Percentiles rank a stretch among this genome's conserved stretches.
phyloP scores from a whole-genome alignment of 2,797 vertebrate species.

The Gallirallus australis region DNA sequence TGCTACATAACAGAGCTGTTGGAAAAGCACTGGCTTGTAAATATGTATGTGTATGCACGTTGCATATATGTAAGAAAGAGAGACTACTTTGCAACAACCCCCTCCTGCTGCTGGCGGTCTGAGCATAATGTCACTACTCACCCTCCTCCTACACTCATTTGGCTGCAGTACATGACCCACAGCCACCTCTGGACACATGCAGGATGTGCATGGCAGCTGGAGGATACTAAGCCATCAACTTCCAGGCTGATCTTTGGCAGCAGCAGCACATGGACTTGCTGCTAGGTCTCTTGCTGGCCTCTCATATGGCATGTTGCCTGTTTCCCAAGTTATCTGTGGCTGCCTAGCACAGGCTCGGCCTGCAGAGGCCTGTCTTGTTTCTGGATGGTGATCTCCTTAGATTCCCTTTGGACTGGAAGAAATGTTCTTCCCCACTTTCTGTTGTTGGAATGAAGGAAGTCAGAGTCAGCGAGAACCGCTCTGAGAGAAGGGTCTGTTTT shows the following conservation, averaged over 20 bases:
- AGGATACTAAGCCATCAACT: not conserved
- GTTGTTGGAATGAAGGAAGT: not conserved
- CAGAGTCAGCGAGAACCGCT: not conserved
- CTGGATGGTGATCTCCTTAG: not conserved
- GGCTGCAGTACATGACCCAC: not conserved
- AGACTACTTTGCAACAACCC: not conserved
- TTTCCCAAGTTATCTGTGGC: not conserved
- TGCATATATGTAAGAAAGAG: not conserved
- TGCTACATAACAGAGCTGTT: not conserved
- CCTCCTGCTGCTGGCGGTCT: not conserved
- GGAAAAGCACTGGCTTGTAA: not conserved
- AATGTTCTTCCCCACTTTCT: not conserved
- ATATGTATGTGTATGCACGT: not conserved
- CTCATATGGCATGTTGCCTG: fast-evolving
- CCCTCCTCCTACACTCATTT: slow-evolving; percentile 37
- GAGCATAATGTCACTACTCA: not conserved
- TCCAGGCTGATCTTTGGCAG: not conserved
- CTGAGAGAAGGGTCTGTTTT: not conserved
- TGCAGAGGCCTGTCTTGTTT: not conserved
- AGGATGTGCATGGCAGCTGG: slow-evolving; percentile 21
- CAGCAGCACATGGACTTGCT: not conserved
- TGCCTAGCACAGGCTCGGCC: not conserved
- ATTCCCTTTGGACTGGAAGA: not conserved
- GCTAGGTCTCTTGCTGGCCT: not conserved
- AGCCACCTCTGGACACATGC: not conserved